Percentiles rank a stretch among this genome's conserved stretches.
phyloP scores from a whole-genome alignment of 2,888 invertebrate genomes.

The Ommatoiulus sabulosus region DNA sequence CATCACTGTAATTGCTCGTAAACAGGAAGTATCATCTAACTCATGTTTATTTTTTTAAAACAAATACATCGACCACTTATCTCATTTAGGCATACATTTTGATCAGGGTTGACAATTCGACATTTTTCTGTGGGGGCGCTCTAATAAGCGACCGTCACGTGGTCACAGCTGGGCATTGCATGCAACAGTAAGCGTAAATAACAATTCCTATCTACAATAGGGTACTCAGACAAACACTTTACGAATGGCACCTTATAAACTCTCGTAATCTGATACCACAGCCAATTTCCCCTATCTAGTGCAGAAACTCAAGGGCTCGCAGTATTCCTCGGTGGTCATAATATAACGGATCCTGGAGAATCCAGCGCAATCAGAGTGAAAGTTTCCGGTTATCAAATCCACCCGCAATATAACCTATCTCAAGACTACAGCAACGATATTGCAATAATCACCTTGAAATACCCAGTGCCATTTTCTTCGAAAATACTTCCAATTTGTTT shows the following conservation, averaged over 20 bases:
- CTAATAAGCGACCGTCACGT: conserved; percentile 52
- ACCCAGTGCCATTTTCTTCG: conserved; percentile 78
- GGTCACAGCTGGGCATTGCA: conserved; percentile 53
- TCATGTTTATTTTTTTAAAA: too few species aligned
- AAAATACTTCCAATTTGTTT: conserved; percentile 83
- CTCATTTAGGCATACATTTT: not conserved
- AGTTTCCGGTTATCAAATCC: conserved; percentile 64
- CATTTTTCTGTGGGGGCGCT: conserved; percentile 51
- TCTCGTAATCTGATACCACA: too few species aligned
- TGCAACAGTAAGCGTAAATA: conserved; percentile 35
- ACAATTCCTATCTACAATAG: too few species aligned
- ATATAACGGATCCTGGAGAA: conserved; percentile 81
- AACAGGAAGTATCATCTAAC: too few species aligned
- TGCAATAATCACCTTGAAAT: conserved; percentile 81
- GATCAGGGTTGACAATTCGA: not conserved
- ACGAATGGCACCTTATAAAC: too few species aligned
- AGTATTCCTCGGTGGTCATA: conserved; percentile 84
- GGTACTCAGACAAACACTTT: too few species aligned
- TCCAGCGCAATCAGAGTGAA: conserved; percentile 81
- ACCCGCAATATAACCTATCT: conserved; percentile 49
- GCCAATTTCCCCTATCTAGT: not conserved
- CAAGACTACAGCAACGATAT: conserved; percentile 78
- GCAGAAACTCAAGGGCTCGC: not conserved
- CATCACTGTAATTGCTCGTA: too few species aligned
- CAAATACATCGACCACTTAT: too few species aligned